Conservation (phyloP, 1,140 invertebrate species). For the Oscheius sp. region DNA sequence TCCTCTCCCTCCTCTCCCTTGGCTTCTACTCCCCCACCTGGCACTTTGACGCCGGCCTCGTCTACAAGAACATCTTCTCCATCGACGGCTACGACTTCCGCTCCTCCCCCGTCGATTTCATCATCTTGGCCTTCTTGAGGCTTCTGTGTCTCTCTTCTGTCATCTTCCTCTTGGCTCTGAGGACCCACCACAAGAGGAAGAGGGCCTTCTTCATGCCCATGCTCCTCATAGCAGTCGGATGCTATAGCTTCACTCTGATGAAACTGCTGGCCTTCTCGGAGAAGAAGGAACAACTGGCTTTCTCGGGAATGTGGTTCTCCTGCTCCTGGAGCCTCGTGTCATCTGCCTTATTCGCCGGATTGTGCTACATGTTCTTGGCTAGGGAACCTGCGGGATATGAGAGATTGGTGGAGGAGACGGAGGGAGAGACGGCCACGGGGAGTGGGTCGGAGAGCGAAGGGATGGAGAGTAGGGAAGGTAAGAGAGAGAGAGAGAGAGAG, state of each 20-base stretch:
- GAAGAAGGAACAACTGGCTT: constrained; percentile 9
- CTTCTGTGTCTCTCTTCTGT: background rate
- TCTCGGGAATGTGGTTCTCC: constrained; percentile 30
- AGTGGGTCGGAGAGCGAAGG: background rate
- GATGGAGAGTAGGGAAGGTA: background rate
- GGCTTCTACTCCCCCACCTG: background rate
- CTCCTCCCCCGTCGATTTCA: constrained; percentile 6
- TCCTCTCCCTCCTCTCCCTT: background rate
- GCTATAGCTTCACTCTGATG: constrained; percentile 22
- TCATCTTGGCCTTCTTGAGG: background rate
- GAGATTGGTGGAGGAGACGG: background rate
- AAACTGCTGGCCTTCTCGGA: constrained; percentile 41
- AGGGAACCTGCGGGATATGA: background rate
- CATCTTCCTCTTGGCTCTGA: background rate
- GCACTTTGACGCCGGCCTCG: background rate
- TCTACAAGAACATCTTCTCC: constrained; percentile 10
- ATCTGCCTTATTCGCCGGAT: background rate
- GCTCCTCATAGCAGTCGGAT: background rate
- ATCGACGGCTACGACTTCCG: constrained; percentile 20
- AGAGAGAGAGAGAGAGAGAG: background rate
- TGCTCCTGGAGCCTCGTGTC: background rate
- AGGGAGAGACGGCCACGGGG: background rate
- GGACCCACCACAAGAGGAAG: background rate
- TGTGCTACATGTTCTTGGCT: constrained; percentile 6
- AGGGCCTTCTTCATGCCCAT: constrained; percentile 1